These are phyloP conservation scores for Oriolus oriolus DNA, from an alignment of 2,113 vertebrate species.

Conservation along the genomic window DNA sequence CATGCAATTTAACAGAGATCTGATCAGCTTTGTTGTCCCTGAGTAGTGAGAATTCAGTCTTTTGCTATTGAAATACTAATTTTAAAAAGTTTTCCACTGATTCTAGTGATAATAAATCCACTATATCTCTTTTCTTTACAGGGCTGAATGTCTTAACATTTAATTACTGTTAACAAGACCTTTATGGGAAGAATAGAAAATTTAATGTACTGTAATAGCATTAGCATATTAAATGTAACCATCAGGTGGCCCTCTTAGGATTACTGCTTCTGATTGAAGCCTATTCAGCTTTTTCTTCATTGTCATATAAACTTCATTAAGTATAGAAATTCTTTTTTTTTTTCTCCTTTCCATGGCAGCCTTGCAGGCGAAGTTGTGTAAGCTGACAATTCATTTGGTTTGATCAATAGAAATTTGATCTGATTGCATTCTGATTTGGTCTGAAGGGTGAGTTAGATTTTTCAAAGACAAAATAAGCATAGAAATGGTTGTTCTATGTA, in stretches of 20 bases:
- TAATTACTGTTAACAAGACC: slow-evolving; percentile 77
- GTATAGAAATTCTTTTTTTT: slow-evolving; percentile 30
- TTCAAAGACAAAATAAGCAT: not conserved
- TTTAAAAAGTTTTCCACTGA: slow-evolving; percentile 55
- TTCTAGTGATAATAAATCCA: slow-evolving; percentile 61
- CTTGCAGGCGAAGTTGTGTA: not conserved
- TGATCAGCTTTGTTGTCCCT: slow-evolving; percentile 39
- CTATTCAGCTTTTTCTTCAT: slow-evolving; percentile 42
- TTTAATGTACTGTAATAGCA: slow-evolving; percentile 58
- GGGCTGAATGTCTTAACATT: slow-evolving; percentile 69
- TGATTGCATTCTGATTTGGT: not conserved
- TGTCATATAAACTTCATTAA: slow-evolving; percentile 54
- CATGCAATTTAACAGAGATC: slow-evolving; percentile 42
- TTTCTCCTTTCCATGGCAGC: not conserved
- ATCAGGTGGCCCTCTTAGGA: slow-evolving; percentile 68
- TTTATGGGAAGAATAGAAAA: slow-evolving; percentile 72
- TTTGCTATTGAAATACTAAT: slow-evolving; percentile 66
- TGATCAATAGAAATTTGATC: not conserved
- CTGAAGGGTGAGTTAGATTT: not conserved
- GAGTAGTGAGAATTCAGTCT: slow-evolving; percentile 53
- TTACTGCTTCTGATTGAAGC: slow-evolving; percentile 48
- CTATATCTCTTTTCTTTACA: slow-evolving; percentile 64
- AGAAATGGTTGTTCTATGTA: not conserved
- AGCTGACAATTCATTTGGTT: slow-evolving; percentile 21
- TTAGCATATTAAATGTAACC: slow-evolving; percentile 76